Conservation (phyloP, 2,888 invertebrate species). For the Limnephilus auricula region DNA sequence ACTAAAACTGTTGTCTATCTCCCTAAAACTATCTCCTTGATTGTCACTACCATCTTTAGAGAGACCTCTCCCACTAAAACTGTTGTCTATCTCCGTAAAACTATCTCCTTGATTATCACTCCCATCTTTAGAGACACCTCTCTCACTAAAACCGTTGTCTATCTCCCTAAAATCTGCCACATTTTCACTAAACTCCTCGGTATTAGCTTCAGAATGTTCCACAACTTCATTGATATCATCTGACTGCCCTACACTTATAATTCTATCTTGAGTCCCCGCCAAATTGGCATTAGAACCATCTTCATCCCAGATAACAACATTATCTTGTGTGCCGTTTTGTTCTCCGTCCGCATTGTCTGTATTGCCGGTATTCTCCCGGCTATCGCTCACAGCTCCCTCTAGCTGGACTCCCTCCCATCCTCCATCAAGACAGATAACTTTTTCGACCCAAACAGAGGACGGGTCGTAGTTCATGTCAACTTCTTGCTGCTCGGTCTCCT, state of each 20-base stretch:
- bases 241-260: not conserved
- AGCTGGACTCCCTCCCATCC: not conserved
- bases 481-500: not conserved
- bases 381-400: not conserved
- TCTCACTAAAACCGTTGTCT: not conserved
- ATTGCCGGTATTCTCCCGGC: not conserved
- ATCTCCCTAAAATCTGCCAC: not conserved
- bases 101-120: not conserved
- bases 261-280: not conserved
- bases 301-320: not conserved
- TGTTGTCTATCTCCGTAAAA: not conserved
- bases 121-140: not conserved
- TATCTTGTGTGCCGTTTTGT: not conserved
- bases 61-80: not conserved
- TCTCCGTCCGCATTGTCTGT: not conserved
- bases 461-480: not conserved
- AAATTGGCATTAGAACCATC: not conserved
- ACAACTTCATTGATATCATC: not conserved
- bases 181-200: not conserved
- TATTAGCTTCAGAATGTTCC: not conserved
- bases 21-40: not conserved
- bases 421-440: not conserved
- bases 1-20: not conserved
- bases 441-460: constrained; percentile 15
- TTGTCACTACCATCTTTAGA: not conserved